Base-by-base conservation (phyloP, 2,113 vertebrate genomes). In the Miniopterus natalensis region DNA sequence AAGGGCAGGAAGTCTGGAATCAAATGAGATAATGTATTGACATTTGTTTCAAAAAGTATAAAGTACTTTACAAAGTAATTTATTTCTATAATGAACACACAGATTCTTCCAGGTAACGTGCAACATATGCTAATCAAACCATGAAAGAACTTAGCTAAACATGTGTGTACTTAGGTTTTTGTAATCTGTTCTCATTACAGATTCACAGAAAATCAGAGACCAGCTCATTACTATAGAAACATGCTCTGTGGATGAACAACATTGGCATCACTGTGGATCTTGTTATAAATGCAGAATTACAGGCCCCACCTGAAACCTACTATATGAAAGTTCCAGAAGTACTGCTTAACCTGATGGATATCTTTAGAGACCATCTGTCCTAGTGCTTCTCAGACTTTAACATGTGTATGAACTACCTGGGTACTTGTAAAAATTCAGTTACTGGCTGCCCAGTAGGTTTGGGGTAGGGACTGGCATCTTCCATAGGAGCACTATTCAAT, bases 371-470 rank as follows among this genome's bases (percentile, higher is more conserved):
- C 12, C 1, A 80, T 59, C 18, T 81, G 14, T 21, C 92, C 2
- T 25, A 53, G 29, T 59, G 27, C 7, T 88, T 93, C 75, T 83
- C 61, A 73, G 93, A 92, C 51, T 59, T 83, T 83, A 87, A 68
- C 75, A 18, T 92, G 31, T 63, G 81, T 73, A 63, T 78, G 31
- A 81, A 73, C 42, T 77, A 75, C 36, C 31, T 84, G 49, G n/a
- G 36, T 57, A 78, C 79, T 88, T 93, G 11, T 73, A 78, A 95
- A 96, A 95, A 75, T 77, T 80, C 59, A 90, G 53, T 51, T 55
- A 84, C 45, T 74, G 21, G 68, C 57, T 96, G 9, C 47, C 36
- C 79, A 74, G 1, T 73, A 86, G 11, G n/a, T 79, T 14, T 85
- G 45, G 23, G 42, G 27, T 45, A 73, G 21, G 7, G 23, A 86